These are phyloP conservation scores for Dicentrarchus labrax DNA, from an alignment of 2,113 vertebrate genomes.

Conservation along the genomic window DNA sequence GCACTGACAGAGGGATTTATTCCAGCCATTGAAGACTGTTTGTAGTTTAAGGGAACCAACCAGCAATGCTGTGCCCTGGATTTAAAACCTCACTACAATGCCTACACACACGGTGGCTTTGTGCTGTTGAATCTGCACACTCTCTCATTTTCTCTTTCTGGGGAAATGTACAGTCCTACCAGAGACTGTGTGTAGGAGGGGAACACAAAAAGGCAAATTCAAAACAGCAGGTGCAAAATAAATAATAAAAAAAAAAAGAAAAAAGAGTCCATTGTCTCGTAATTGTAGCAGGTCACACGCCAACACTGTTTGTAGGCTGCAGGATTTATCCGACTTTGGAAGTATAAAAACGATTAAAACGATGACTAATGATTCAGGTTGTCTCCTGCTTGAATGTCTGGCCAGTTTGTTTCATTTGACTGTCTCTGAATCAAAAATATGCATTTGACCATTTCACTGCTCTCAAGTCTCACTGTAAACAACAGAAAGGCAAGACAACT, in stretches of 20 bases:
- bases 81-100: background rate
- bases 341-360: constrained; percentile 6
- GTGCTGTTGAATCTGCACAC: constrained; percentile 4
- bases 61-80: background rate
- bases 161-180: constrained; percentile 12
- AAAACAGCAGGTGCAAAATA: constrained; percentile 3
- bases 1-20: background rate
- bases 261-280: background rate
- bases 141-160: background rate
- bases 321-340: background rate
- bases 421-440: constrained; percentile 11
- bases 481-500: background rate
- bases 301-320: background rate
- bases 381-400: background rate
- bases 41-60: background rate
- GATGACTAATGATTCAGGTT: background rate
- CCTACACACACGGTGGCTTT: constrained; percentile 11
- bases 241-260: background rate
- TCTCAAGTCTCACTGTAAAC: constrained; percentile 11
- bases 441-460: background rate
- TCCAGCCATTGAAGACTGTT: background rate
- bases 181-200: constrained; percentile 41
- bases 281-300: background rate
- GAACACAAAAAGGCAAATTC: constrained; percentile 9
- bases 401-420: constrained; percentile 8